phyloP scores from a whole-genome alignment of 2,888 invertebrate genomes.

The Seira musarum region DNA sequence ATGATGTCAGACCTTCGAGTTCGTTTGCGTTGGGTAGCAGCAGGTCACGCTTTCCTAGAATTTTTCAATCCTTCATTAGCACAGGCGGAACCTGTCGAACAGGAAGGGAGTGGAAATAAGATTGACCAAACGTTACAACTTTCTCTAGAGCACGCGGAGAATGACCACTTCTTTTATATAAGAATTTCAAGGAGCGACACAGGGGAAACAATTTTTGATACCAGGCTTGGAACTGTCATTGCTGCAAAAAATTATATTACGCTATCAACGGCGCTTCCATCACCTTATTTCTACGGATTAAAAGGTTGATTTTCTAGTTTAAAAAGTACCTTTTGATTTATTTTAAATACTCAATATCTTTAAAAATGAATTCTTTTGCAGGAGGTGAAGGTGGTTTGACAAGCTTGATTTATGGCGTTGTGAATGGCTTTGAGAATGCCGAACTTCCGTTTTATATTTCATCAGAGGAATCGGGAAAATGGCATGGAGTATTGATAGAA shows the following conservation, averaged over 20 bases:
- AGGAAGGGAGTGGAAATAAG: neutral
- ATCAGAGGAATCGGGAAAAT: conserved; percentile 73
- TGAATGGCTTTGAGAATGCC: conserved; percentile 63
- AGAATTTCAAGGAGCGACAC: conserved; percentile 43
- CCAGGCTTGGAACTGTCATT: conserved; percentile 62
- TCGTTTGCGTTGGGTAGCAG: conserved; percentile 43
- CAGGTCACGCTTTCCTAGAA: conserved; percentile 51
- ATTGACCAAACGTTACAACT: conserved; percentile 14
- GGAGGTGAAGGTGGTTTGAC: conserved; percentile 55
- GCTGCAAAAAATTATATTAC: conserved; percentile 37
- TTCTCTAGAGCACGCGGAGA: conserved; percentile 34
- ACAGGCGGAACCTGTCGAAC: neutral
- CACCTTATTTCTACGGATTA: conserved; percentile 64
- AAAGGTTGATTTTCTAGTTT: too few species aligned
- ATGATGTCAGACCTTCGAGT: conserved; percentile 51
- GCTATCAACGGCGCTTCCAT: conserved; percentile 60
- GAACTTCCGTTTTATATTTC: conserved; percentile 71
- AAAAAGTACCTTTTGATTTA: too few species aligned
- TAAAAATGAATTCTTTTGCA: too few species aligned
- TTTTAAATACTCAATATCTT: too few species aligned
- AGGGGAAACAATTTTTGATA: conserved; percentile 65
- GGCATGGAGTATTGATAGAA: conserved; percentile 77
- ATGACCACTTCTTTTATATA: conserved; percentile 57
- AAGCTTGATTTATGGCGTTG: conserved; percentile 48
- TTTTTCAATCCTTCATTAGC: conserved; percentile 41